Percentiles rank a stretch among this genome's conserved stretches.
These are phyloP conservation scores for Tetranychus piercei DNA, from an alignment of 2,888 invertebrate genomes.

Conservation along the genomic window DNA sequence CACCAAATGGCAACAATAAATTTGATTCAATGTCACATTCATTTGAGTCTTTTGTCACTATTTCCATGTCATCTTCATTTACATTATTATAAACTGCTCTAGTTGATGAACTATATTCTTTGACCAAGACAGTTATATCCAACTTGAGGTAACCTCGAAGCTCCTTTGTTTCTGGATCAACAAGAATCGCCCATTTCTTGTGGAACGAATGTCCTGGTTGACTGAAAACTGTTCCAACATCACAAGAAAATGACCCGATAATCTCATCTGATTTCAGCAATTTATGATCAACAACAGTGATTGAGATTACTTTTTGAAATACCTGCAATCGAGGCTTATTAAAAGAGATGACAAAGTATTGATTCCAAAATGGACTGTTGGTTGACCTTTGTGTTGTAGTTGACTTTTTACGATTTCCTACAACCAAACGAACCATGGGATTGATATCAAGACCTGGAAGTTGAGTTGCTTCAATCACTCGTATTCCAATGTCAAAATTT, in stretches of 20 bases:
- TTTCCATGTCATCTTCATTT: not conserved
- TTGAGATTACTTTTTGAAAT: conserved; percentile 72
- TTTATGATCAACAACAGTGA: conserved; percentile 68
- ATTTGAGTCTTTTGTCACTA: not conserved
- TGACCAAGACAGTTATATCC: conserved; percentile 74
- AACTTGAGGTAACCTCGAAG: conserved; percentile 79
- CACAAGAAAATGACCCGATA: conserved; percentile 66
- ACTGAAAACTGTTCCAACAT: conserved; percentile 63
- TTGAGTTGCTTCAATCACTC: conserved; percentile 70
- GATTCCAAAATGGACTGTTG: conserved; percentile 83
- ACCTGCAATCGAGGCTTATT: conserved; percentile 78
- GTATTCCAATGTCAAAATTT: conserved; percentile 53
- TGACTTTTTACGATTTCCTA: conserved; percentile 63
- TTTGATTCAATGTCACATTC: conserved; percentile 31
- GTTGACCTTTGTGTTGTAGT: conserved; percentile 82
- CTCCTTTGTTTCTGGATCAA: conserved; percentile 72
- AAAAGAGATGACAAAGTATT: conserved; percentile 63
- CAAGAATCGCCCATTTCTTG: conserved; percentile 78
- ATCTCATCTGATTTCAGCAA: conserved; percentile 64
- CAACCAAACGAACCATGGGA: conserved; percentile 75
- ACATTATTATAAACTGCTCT: not conserved
- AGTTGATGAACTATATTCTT: conserved; percentile 32
- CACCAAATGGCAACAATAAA: conserved; percentile 69
- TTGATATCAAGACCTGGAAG: conserved; percentile 80
- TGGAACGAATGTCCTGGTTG: conserved; percentile 76